Conservation (phyloP, 1,140 invertebrate species). For the Drosophila carrolli region DNA sequence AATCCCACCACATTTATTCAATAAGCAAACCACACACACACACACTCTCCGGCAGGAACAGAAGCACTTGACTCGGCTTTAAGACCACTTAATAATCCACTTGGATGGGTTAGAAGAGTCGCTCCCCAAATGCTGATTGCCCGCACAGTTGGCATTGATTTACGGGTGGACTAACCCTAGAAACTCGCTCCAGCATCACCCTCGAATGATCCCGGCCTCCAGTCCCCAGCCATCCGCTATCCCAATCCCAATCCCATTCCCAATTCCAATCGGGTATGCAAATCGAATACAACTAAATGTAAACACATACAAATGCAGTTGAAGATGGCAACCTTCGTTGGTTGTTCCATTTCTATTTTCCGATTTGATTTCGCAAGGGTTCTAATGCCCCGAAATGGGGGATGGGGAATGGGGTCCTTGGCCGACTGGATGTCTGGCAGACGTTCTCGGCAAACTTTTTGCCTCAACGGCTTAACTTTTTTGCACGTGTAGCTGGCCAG, state of each 20-base stretch:
- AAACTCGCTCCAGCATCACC: background rate
- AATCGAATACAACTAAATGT: constrained; percentile 81
- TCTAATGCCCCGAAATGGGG: constrained; percentile 48
- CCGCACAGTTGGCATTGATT: constrained; percentile 74
- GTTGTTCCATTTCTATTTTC: constrained; percentile 22
- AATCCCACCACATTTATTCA: constrained; percentile 72
- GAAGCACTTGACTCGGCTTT: constrained; percentile 66
- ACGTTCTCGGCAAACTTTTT: constrained; percentile 69
- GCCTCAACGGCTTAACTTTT: constrained; percentile 75
- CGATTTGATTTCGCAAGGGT: constrained; percentile 64
- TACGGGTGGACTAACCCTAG: constrained; percentile 50
- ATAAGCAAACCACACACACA: constrained; percentile 46
- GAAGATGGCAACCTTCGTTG: constrained; percentile 23
- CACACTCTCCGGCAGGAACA: constrained; percentile 5
- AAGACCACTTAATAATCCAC: constrained; percentile 78
- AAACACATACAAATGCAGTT: constrained; percentile 77
- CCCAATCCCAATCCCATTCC: constrained; percentile 5
- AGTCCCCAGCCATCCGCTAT: background rate
- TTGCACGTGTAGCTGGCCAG: constrained; percentile 64
- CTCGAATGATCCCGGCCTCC: background rate
- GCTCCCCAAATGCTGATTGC: constrained; percentile 47
- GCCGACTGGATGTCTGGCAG: constrained; percentile 33
- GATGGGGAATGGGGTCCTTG: constrained; percentile 5
- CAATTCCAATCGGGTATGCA: constrained; percentile 62
- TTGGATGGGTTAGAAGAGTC: constrained; percentile 47